phyloP scores from a whole-genome alignment of 2,888 invertebrate species.

The Lampropteryx suffumata region DNA sequence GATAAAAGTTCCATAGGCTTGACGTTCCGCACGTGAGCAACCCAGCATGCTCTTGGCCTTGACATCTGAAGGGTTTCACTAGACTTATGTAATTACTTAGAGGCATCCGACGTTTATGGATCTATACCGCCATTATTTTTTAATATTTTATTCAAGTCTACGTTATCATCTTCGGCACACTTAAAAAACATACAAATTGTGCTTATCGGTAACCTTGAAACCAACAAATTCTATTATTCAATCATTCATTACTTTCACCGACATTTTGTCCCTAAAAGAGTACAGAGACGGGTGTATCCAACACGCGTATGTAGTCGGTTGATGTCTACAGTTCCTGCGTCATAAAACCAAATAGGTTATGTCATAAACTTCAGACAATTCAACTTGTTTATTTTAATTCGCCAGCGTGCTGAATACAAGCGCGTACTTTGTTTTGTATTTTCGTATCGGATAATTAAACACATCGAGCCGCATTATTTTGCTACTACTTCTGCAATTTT shows the following conservation, averaged over 20 bases:
- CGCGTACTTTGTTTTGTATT: not conserved
- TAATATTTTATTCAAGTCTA: no score
- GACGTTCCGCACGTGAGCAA: conserved; percentile 31
- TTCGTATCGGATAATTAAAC: conserved; percentile 9
- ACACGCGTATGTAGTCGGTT: no score
- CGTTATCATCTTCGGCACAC: no score
- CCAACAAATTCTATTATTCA: no score
- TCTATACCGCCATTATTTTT: not conserved
- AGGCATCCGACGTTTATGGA: not conserved
- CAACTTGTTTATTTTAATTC: conserved; percentile 10
- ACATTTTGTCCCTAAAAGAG: no score
- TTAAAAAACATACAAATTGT: no score
- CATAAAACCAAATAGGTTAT: no score
- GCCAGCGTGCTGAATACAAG: not conserved
- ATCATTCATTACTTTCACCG: no score
- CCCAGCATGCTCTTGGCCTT: conserved; percentile 49
- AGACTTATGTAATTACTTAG: conserved; percentile 3
- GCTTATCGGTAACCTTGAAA: no score
- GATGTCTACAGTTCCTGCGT: no score
- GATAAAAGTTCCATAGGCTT: no score
- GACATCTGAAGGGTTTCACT: conserved; percentile 48
- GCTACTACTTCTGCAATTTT: conserved; percentile 7
- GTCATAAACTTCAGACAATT: conserved; percentile 1
- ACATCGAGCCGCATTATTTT: conserved; percentile 6
- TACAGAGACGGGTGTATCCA: no score